A percentile compares a stretch with the other conserved stretches of the same genome.
phyloP scores from a whole-genome alignment of 2,113 vertebrate species.

The Potamarius usumacintae region DNA sequence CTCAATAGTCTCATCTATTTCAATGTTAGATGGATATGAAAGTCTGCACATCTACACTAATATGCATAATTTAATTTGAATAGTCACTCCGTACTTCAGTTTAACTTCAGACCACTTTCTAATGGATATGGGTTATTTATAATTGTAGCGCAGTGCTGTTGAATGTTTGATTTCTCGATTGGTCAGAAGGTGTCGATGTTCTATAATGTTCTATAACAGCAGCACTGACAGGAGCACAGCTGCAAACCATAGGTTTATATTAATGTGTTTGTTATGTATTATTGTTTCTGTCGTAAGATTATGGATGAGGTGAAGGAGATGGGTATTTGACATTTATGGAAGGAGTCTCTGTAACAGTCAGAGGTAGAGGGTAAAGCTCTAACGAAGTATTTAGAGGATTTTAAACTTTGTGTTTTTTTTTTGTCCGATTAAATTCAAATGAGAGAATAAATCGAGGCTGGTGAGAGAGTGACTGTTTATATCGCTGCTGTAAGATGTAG shows the following conservation, averaged over 20 bases:
- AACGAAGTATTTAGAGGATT: not conserved
- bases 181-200: not conserved
- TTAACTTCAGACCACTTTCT: constrained; percentile 3
- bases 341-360: not conserved
- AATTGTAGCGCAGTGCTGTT: not conserved
- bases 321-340: not conserved
- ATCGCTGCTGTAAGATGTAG: not conserved
- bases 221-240: not conserved
- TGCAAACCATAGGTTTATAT: not conserved
- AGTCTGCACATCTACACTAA: constrained; percentile 19
- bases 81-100: constrained; percentile 17
- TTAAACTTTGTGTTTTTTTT: not conserved
- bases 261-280: not conserved
- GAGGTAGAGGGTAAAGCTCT: not conserved
- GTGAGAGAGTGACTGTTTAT: not conserved
- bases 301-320: not conserved
- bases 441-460: not conserved
- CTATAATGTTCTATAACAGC: not conserved
- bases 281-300: not conserved
- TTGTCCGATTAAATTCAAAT: not conserved
- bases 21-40: constrained; percentile 34
- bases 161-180: not conserved
- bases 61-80: constrained; percentile 39
- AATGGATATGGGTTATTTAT: not conserved
- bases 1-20: not conserved